Percentiles rank a stretch among this genome's conserved stretches.
Conservation (phyloP, 2,888 invertebrate genomes). For the Plebejus argus region DNA sequence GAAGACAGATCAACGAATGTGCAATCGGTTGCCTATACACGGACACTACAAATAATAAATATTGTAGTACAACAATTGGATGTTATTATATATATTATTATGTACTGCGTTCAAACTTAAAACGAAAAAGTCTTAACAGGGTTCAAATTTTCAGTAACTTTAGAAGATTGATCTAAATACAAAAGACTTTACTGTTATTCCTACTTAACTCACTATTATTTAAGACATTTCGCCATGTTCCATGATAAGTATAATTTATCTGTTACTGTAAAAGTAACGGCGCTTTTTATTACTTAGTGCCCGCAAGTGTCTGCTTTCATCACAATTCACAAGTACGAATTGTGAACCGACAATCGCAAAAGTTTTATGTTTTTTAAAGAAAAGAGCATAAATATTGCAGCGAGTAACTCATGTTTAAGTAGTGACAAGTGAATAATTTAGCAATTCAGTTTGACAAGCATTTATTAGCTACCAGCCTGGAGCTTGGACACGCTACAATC, state of each 20-base stretch:
- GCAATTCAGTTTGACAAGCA: not conserved
- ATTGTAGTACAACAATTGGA: not conserved
- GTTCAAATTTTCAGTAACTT: not conserved
- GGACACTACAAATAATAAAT: not conserved
- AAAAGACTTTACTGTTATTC: constrained; percentile 10
- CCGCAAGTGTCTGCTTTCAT: constrained; percentile 15
- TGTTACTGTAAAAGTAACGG: constrained; percentile 30
- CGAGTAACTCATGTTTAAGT: not conserved
- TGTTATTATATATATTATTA: not conserved
- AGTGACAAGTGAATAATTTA: not conserved
- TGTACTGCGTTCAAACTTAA: too few relatives aligned
- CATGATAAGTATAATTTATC: constrained; percentile 28
- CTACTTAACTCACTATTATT: constrained; percentile 13
- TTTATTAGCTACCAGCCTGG: not conserved
- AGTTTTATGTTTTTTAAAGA: not conserved
- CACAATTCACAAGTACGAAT: not conserved
- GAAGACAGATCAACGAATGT: not conserved
- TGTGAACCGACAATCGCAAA: not conserved
- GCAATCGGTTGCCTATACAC: constrained; percentile 4
- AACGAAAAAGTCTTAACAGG: not conserved
- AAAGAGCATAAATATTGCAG: not conserved
- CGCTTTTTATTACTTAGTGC: constrained; percentile 23
- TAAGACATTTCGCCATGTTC: constrained; percentile 27
- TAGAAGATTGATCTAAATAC: not conserved
- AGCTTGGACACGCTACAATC: not conserved